Evolutionary conservation across 1,140 invertebrate species (phyloP).

Genomic region (Chironomus striatipennis): DNA sequence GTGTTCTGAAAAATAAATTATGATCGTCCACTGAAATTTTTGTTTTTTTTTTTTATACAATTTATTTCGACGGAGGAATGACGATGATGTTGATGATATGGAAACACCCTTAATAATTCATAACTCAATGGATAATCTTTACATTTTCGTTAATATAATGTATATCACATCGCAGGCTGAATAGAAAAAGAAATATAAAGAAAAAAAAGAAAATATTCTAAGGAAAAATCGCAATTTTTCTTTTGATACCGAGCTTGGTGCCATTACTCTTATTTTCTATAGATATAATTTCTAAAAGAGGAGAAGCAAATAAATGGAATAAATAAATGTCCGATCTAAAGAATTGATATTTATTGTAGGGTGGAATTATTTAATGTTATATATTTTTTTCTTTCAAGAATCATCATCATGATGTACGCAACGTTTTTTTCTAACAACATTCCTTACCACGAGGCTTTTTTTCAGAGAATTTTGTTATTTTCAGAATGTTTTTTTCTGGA

Average conservation of each 20-base stretch:
- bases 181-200: not conserved
- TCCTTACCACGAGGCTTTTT: too few relatives aligned
- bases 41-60: not conserved
- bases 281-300: not conserved
- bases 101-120: conserved; percentile 2
- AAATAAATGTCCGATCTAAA: not conserved
- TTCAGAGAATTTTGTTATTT: not conserved
- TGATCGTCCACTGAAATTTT: not conserved
- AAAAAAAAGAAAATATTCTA: too few relatives aligned
- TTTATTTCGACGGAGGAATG: not conserved
- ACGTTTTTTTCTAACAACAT: too few relatives aligned
- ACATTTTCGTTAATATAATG: not conserved
- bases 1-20: not conserved
- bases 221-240: not conserved
- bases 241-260: too few relatives aligned
- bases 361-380: conserved; percentile 9
- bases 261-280: too few relatives aligned
- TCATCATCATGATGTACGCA: not conserved
- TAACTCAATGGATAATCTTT: not conserved
- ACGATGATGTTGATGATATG: conserved; percentile 4
- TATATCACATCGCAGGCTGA: not conserved
- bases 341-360: conserved; percentile 14
- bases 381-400: conserved; percentile 2
- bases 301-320: not conserved
- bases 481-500: not conserved